These are phyloP conservation scores for Martes martes DNA, from an alignment of 2,113 vertebrate genomes.

Conservation along the genomic window DNA sequence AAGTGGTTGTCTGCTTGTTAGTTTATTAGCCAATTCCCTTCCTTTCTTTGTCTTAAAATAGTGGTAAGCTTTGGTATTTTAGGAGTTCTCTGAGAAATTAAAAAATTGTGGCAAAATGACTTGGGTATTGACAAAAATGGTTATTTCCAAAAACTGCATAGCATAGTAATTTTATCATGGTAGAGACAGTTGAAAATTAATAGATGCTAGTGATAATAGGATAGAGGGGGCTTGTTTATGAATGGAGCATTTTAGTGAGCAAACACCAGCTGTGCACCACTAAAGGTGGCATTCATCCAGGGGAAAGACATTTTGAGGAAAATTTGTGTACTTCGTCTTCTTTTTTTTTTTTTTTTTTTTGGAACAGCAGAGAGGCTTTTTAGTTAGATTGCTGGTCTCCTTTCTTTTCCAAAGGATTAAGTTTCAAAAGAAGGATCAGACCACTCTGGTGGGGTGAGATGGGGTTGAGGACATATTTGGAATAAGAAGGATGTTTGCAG, in stretches of 20 bases:
- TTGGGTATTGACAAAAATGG: constrained; percentile 35
- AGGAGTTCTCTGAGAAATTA: constrained; percentile 27
- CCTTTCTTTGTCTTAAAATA: constrained; percentile 42
- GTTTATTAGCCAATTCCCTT: constrained; percentile 34
- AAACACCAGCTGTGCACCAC: constrained; percentile 82
- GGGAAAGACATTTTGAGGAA: constrained; percentile 66
- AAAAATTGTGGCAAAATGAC: constrained; percentile 44
- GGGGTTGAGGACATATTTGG: constrained; percentile 25
- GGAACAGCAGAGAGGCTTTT: constrained; percentile 54
- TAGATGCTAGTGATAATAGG: constrained; percentile 77
- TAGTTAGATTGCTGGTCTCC: constrained; percentile 67
- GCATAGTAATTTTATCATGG: constrained; percentile 70
- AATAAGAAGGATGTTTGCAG: constrained; percentile 47
- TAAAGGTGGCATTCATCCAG: constrained; percentile 81
- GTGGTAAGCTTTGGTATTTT: constrained; percentile 38
- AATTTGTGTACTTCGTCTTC: constrained; percentile 39
- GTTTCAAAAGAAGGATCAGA: constrained; percentile 54
- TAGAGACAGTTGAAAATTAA: constrained; percentile 80
- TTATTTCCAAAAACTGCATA: constrained; percentile 39
- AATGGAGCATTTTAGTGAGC: constrained; percentile 81
- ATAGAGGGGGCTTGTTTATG: constrained; percentile 81
- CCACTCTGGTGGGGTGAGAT: not conserved
- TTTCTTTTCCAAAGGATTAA: constrained; percentile 66
- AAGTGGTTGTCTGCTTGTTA: constrained; percentile 7
- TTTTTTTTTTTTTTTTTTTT: constrained; percentile 70